phyloP scores from a whole-genome alignment of 2,888 invertebrate species.

The Galeopsomyia nigrocyanea region DNA sequence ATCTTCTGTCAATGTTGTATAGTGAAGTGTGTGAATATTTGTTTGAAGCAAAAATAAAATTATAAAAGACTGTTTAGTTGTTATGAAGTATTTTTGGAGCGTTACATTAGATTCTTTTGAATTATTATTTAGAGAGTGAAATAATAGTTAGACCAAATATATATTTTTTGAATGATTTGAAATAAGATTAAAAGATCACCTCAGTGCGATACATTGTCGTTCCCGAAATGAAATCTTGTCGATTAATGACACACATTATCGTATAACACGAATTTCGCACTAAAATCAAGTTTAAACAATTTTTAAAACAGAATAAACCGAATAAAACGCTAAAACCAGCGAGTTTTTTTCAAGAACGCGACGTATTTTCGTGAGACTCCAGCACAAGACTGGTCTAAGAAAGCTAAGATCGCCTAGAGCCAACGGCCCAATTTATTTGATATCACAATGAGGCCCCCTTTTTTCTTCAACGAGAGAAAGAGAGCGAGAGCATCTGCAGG shows the following conservation, averaged over 20 bases:
- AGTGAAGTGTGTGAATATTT: no score
- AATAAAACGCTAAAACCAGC: neutral
- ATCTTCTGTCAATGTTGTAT: no score
- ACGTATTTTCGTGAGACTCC: conserved; percentile 58
- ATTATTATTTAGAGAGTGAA: no score
- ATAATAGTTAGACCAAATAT: no score
- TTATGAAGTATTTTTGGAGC: no score
- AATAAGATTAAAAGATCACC: neutral
- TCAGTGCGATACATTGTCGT: neutral
- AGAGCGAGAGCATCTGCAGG: conserved; percentile 37
- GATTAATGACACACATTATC: neutral
- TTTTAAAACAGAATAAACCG: neutral
- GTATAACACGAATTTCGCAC: neutral
- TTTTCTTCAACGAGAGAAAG: no score
- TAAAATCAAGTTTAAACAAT: neutral
- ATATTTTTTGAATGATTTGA: no score
- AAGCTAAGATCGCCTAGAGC: conserved; percentile 49
- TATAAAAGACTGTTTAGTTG: no score
- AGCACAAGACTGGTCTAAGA: conserved; percentile 52
- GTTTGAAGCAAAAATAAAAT: no score
- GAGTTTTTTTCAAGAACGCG: conserved; percentile 37
- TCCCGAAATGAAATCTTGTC: neutral
- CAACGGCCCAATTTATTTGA: conserved; percentile 54
- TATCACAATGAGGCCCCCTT: conserved; percentile 55
- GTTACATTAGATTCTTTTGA: no score